Evolutionary conservation across 2,113 vertebrate genomes (phyloP).

Genomic region (Agapornis roseicollis): DNA sequence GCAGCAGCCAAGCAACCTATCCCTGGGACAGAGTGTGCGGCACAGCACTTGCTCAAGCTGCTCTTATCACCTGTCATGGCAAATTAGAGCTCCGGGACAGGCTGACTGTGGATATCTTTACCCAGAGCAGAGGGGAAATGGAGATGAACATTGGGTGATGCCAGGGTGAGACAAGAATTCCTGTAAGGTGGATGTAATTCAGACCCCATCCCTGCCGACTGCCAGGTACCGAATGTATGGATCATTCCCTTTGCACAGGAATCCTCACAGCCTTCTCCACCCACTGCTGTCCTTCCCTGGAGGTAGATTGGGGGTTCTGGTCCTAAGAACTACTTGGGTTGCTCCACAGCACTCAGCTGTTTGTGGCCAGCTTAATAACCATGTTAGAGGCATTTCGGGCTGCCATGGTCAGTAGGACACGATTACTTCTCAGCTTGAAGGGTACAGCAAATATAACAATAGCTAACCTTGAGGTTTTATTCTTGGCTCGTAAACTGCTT

Average conservation of each 20-base stretch:
- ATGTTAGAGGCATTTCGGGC: neutral
- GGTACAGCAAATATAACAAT: neutral
- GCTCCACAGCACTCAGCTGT: neutral
- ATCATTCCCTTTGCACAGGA: neutral
- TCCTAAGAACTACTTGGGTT: neutral
- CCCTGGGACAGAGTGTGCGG: neutral
- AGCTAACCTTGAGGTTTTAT: neutral
- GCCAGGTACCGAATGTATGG: neutral
- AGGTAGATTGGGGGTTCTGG: fast-evolving
- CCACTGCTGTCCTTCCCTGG: neutral
- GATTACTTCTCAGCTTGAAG: neutral
- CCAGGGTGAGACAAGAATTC: neutral
- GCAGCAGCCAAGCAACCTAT: slow-evolving; percentile 2
- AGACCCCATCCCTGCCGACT: fast-evolving
- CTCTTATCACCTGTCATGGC: neutral
- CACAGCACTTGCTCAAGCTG: neutral
- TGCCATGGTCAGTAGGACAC: neutral
- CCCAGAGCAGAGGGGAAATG: neutral
- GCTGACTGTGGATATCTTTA: neutral
- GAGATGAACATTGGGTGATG: neutral
- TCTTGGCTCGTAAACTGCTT: neutral
- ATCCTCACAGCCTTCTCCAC: neutral
- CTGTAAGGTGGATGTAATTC: neutral
- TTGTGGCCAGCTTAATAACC: neutral
- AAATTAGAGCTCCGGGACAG: neutral